Evolutionary conservation across 2,113 vertebrate genomes (phyloP), one percentile per base, ranked within the genome.

Genomic region (Ictalurus punctatus): DNA sequence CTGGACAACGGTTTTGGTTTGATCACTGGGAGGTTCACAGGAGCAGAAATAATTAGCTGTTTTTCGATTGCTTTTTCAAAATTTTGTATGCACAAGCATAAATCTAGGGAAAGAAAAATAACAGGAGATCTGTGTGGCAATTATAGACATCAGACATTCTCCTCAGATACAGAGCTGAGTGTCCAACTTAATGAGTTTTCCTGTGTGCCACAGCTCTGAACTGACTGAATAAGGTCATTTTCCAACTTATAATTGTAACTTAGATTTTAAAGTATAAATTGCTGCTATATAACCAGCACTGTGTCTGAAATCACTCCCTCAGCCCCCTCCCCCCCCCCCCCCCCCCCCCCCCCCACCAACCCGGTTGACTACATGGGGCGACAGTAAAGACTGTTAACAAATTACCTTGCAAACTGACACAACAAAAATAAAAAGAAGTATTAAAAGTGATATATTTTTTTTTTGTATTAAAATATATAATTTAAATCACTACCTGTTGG

Each of bases 1-100:
- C 83, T 74, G 40, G 54, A 87, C 73, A 69, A 63, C 23, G 12
- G 3, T 83, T 86, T 93, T 65, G 58, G 69, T 92, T 93, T 90
- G 88, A 87, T 92, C 85, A 89, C 91, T 92, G 92, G 92, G 92
- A 95, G 91, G 59, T 82, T 90, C 73, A 87, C 30, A 83, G 89
- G 89, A 92, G 90, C 91, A 93, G 86, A 91, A 90, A 83, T 44
- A 76, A 61, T 71, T 34, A 61, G 79, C 81, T 69, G 52, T 87
- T 61, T 81, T 86, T 85, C 4, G 56, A 76, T 40, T 74, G 61
- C 52, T 78, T 71, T 74, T 81, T 84, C 58, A 23, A 63, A 6
- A 65, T 52, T 30, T 48, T 79, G 21, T 25, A 10, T 58, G 34
- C 59, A 40, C 16, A 59, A 44, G 80, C 25, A 13, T 58, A 52